Conservation (phyloP, 2,797 vertebrate species). For the Triplophysa bombifrons region DNA sequence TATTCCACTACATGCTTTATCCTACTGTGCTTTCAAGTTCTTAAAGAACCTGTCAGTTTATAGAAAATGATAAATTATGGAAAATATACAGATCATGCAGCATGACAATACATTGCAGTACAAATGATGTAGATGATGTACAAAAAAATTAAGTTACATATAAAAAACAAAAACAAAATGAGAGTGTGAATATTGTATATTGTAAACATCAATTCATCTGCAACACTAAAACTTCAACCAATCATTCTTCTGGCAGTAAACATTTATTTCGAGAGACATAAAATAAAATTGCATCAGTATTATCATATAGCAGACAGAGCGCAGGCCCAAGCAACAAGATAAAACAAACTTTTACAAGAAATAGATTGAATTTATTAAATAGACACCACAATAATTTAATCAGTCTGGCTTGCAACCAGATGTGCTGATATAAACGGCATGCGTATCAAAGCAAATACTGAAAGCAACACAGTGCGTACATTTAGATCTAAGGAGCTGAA, state of each 20-base stretch:
- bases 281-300: neutral
- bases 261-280: neutral
- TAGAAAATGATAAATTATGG: neutral
- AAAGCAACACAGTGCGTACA: conserved; percentile 1
- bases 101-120: neutral
- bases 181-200: neutral
- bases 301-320: conserved; percentile 1
- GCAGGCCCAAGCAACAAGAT: neutral
- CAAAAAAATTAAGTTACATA: neutral
- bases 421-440: neutral
- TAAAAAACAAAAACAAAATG: conserved; percentile 8
- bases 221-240: neutral
- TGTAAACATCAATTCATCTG: neutral
- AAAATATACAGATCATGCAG: neutral
- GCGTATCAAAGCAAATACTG: neutral
- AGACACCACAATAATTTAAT: neutral
- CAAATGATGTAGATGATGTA: conserved; percentile 4
- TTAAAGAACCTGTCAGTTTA: neutral
- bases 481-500: neutral
- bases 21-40: too few relatives aligned
- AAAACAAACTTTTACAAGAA: conserved; percentile 8
- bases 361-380: neutral
- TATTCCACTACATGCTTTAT: neutral
- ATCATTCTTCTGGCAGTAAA: neutral
- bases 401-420: neutral